Conservation (phyloP, 2,888 invertebrate species). For the Osmoderma eremita region DNA sequence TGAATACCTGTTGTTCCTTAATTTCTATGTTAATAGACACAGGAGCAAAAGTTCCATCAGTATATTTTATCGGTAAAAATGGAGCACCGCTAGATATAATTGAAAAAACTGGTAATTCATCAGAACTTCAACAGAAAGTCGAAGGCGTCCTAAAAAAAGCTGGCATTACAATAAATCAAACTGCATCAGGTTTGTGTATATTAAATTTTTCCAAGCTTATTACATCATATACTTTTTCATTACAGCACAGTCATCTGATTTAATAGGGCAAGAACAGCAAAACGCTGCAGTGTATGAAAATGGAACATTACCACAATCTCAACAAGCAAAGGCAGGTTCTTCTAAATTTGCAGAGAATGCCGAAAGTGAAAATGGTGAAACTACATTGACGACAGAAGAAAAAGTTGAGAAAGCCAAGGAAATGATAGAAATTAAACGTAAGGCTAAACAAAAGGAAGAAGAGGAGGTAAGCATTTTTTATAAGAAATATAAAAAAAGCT, state of each 20-base stretch:
- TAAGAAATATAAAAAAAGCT: too few relatives aligned
- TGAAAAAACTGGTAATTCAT: constrained; percentile 69
- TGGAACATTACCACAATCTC: constrained; percentile 63
- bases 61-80: constrained; percentile 86
- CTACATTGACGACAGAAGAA: constrained; percentile 62
- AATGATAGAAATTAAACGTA: constrained; percentile 73
- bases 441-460: constrained; percentile 74
- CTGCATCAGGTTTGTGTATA: constrained; percentile 43
- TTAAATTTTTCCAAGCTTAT: constrained; percentile 51
- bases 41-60: constrained; percentile 80
- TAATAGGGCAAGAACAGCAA: constrained; percentile 18
- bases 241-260: constrained; percentile 11
- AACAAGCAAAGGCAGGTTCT: constrained; percentile 18
- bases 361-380: not conserved
- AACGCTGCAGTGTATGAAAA: constrained; percentile 63
- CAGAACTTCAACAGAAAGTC: constrained; percentile 73
- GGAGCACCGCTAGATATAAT: constrained; percentile 85
- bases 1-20: not conserved
- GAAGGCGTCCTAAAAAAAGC: constrained; percentile 70
- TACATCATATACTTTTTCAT: constrained; percentile 50
- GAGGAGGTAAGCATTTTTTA: constrained; percentile 70
- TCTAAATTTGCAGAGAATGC: not conserved
- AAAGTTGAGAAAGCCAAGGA: constrained; percentile 74
- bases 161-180: constrained; percentile 57
- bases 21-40: constrained; percentile 67